A percentile compares a stretch with the other conserved stretches of the same genome.
Evolutionary conservation across 2,113 vertebrate species (phyloP).

Genomic region (Platanista minor): DNA sequence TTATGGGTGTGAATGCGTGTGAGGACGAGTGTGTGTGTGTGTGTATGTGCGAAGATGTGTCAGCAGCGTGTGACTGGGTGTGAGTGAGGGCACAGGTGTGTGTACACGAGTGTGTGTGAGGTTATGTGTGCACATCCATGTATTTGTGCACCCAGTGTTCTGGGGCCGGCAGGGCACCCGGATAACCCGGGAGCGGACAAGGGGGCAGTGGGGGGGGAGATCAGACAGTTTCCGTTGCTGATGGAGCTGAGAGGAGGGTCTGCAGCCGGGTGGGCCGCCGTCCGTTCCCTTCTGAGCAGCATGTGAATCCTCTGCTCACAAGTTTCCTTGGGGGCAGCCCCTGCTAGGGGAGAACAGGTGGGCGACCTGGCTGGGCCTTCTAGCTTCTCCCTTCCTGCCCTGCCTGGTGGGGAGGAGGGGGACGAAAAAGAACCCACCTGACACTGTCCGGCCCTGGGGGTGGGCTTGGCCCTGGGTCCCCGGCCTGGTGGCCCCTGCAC

Average conservation of each 20-base stretch:
- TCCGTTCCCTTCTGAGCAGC: rapidly evolving
- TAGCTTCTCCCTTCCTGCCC: not conserved
- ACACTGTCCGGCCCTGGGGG: not conserved
- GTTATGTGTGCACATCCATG: no score
- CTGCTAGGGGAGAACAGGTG: not conserved
- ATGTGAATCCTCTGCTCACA: rapidly evolving
- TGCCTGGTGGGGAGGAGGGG: not conserved
- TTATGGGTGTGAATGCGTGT: rapidly evolving
- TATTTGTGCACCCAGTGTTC: rapidly evolving
- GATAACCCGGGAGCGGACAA: rapidly evolving
- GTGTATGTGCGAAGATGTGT: not conserved
- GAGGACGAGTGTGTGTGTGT: rapidly evolving
- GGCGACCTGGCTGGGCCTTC: not conserved
- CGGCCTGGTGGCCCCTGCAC: not conserved
- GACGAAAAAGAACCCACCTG: not conserved
- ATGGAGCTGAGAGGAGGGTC: not conserved
- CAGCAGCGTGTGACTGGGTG: not conserved
- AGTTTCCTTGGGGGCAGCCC: not conserved
- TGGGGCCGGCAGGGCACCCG: rapidly evolving
- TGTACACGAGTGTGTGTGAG: not conserved
- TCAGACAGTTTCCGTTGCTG: rapidly evolving
- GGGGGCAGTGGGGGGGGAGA: no score
- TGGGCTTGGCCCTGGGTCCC: not conserved
- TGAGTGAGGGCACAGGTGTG: not conserved
- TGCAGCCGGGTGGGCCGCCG: rapidly evolving